Evolutionary conservation across 2,797 vertebrate species (phyloP).

Genomic region (Arremon brunneinucha): DNA sequence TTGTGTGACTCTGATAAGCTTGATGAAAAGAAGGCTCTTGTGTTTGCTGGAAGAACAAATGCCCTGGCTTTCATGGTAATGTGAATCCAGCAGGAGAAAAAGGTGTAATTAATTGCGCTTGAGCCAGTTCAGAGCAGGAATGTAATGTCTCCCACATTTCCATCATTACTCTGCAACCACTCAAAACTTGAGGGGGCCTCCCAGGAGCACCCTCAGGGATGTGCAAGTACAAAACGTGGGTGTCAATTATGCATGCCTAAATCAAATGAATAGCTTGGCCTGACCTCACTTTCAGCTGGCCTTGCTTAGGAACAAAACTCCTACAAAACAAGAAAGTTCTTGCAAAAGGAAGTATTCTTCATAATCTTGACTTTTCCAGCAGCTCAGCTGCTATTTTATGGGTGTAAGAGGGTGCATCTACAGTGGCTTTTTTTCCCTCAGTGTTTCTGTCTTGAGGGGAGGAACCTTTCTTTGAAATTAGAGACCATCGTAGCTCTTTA

Average conservation of each 20-base stretch:
- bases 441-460: neutral
- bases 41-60: slow-evolving; percentile 19
- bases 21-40: slow-evolving; percentile 2
- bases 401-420: neutral
- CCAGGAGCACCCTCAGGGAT: neutral
- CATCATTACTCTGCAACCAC: neutral
- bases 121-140: neutral
- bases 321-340: neutral
- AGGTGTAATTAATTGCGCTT: neutral
- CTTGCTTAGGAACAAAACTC: neutral
- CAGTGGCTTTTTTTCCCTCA: too few relatives aligned
- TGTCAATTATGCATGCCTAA: neutral
- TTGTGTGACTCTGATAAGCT: slow-evolving; percentile 11
- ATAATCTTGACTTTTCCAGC: neutral
- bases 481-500: neutral
- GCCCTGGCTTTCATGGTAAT: neutral
- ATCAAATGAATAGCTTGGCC: neutral
- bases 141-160: neutral
- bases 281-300: neutral
- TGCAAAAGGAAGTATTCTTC: neutral
- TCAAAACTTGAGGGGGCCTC: neutral
- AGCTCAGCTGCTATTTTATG: neutral
- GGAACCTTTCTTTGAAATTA: neutral
- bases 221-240: neutral
- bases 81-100: slow-evolving; percentile 3